Conservation (phyloP, 2,113 vertebrate genomes). For the Xiphophorus couchianus region DNA sequence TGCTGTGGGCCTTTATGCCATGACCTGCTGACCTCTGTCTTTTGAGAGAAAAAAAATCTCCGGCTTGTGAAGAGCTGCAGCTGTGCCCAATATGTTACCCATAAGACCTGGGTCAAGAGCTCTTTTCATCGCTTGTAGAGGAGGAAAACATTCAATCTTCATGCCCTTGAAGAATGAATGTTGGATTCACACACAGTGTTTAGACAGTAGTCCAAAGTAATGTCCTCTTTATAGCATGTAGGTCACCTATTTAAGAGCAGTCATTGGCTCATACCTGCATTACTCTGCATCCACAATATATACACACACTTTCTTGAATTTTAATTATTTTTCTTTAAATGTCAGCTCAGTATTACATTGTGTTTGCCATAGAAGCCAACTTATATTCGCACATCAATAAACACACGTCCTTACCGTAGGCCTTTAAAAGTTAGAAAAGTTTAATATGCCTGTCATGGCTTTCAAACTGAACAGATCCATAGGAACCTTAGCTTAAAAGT, state of each 20-base stretch:
- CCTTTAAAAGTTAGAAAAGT: constrained; percentile 18
- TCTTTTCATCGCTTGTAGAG: constrained; percentile 34
- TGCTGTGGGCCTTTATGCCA: constrained; percentile 28
- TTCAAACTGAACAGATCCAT: constrained; percentile 10
- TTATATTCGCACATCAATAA: constrained; percentile 5
- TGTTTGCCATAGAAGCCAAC: constrained; percentile 14
- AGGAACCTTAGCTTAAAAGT: constrained; percentile 19
- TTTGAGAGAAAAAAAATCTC: constrained; percentile 26
- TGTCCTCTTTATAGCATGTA: constrained; percentile 27
- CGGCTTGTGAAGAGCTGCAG: constrained; percentile 26
- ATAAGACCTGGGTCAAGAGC: constrained; percentile 40
- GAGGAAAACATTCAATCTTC: constrained; percentile 48
- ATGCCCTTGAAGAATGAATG: constrained; percentile 49
- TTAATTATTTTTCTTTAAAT: constrained; percentile 32
- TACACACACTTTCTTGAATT: background rate
- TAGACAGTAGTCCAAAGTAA: constrained; percentile 36
- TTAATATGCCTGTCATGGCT: constrained; percentile 18
- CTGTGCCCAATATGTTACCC: constrained; percentile 36
- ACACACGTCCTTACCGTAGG: background rate
- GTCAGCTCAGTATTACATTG: constrained; percentile 7
- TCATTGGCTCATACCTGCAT: constrained; percentile 29
- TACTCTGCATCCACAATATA: constrained; percentile 1
- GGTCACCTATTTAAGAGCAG: constrained; percentile 53
- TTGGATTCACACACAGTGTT: constrained; percentile 41
- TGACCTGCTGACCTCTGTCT: constrained; percentile 41